Conservation (phyloP, 2,113 vertebrate species). For the Emydura subglobosa region DNA sequence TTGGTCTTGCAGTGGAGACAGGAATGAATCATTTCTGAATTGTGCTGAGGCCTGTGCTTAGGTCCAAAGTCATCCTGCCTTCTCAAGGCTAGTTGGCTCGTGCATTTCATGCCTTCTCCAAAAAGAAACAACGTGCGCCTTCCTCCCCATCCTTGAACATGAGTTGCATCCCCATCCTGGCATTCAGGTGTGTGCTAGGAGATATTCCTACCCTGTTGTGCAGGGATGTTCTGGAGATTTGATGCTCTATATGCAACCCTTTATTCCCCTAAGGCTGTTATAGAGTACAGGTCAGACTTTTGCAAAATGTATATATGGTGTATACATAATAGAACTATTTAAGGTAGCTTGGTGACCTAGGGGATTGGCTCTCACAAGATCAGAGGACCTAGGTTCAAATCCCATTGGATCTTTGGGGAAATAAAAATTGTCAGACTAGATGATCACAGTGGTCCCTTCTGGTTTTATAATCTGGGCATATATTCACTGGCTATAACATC, state of each 20-base stretch:
- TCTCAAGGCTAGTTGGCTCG: background rate
- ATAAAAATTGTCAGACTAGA: background rate
- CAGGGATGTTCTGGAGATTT: background rate
- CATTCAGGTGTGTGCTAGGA: background rate
- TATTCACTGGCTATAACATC: background rate
- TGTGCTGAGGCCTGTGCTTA: background rate
- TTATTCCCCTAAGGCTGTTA: background rate
- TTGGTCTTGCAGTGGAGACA: background rate
- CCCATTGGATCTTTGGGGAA: background rate
- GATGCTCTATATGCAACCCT: background rate
- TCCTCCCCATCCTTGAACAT: background rate
- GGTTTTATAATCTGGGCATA: background rate
- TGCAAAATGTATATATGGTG: background rate
- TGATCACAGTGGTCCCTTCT: background rate
- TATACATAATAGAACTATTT: background rate
- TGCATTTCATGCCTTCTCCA: background rate
- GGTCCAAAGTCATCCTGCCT: background rate
- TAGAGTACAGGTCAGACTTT: background rate
- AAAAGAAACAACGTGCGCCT: background rate
- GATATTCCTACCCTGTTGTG: background rate
- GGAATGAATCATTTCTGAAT: background rate
- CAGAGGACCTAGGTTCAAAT: background rate
- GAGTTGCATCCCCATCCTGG: background rate
- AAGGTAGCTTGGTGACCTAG: background rate
- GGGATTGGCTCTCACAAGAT: background rate